Base-by-base conservation (phyloP, 2,888 invertebrate genomes). In the Pandemis cinnamomeana region DNA sequence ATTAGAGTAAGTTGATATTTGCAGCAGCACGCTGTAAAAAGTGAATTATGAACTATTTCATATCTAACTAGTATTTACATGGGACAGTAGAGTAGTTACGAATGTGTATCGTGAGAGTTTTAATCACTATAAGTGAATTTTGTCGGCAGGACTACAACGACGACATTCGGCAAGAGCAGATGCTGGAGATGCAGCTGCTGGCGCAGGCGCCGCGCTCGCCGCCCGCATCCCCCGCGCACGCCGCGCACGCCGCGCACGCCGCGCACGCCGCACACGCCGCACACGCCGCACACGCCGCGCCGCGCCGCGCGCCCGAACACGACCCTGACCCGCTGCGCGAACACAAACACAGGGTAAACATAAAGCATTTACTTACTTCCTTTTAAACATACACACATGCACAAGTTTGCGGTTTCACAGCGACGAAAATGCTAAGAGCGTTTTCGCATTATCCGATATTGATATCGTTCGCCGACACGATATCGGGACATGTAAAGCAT, bases 111-210 rank as follows among this genome's bases (percentile, higher is more conserved):
- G 27, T 36, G 27, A 36, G 4, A 36, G 4, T 4, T 36, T 4
- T 2, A 36, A 36, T 20, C 20, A 20, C 1, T 4, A 36, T 36
- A 36, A 1, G 27, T 36, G 27, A 36, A 36, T 36, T 36, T 36
- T 36, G 27, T 36, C 27, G 27, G n/a, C 94, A 98, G 97, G 98
- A 98, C 89, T 97, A 97, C 95, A 98, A 98, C 88, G 98, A 98
- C 85, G 98, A 98, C 84, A 98, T 98, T 82, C 95, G 98, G 81
- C 98, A 98, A 89, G 97, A 98, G 84, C 98, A 98, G 91, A 97
- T 98, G 97, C 96, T 98, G 95, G 98, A 98, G 90, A 97, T 98
- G 97, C 97, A 97, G 93, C 91, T 98, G 79, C 97, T 97, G 6
- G 95, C 95, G 7, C 91, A 95, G 86, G 89, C 80, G 76, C 93